These are phyloP conservation scores for Gonatopus flavifemur DNA, from an alignment of 1,140 invertebrate species.

Conservation along the genomic window DNA sequence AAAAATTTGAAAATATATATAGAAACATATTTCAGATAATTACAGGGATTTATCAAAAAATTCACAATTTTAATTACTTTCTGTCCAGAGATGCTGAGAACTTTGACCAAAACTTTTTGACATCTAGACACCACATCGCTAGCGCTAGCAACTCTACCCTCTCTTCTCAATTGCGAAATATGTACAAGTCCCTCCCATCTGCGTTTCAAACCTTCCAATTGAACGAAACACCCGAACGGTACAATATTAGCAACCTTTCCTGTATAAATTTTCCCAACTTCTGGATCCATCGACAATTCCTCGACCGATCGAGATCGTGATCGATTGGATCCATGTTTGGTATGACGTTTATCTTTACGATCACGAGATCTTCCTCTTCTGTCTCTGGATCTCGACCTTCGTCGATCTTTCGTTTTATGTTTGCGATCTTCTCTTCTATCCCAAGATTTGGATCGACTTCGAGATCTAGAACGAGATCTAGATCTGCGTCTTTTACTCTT, in stretches of 20 bases:
- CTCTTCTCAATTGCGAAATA: constrained; percentile 90
- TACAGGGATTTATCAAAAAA: constrained; percentile 1
- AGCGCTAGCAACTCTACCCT: constrained; percentile 93
- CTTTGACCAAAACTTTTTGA: constrained; percentile 86
- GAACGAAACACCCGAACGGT: constrained; percentile 97
- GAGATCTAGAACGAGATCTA: constrained; percentile 33
- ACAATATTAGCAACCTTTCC: constrained; percentile 96
- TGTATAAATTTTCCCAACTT: constrained; percentile 78
- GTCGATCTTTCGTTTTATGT: constrained; percentile 47
- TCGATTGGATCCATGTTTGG: constrained; percentile 22
- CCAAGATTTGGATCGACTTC: constrained; percentile 32
- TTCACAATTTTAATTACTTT: constrained; percentile 63
- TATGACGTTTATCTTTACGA: constrained; percentile 22
- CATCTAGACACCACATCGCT: constrained; percentile 91
- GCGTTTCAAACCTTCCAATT: constrained; percentile 85
- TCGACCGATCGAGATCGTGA: constrained; percentile 40
- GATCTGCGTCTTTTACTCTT: constrained; percentile 46
- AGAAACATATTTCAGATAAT: not conserved
- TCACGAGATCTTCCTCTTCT: constrained; percentile 26
- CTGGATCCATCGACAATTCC: constrained; percentile 54
- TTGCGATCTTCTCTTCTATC: constrained; percentile 38
- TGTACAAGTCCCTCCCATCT: constrained; percentile 96
- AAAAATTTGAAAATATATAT: constrained; percentile 5
- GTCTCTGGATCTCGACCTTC: constrained; percentile 45
- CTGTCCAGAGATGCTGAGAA: constrained; percentile 85